Evolutionary conservation across 2,113 vertebrate genomes (phyloP).

Genomic region (Odocoileus hemionus): DNA sequence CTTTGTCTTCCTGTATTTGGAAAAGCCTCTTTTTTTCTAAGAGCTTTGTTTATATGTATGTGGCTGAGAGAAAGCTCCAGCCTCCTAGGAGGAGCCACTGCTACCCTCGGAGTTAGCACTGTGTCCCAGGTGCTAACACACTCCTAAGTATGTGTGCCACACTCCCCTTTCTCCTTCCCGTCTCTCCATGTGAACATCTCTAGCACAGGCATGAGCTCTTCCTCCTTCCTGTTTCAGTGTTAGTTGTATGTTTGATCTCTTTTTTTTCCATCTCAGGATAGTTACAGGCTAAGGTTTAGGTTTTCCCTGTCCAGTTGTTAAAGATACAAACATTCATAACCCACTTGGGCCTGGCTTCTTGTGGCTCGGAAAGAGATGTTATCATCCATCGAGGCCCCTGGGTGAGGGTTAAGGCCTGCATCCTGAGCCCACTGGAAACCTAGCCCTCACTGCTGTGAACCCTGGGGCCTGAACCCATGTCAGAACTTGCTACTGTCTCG

Average conservation of each 20-base stretch:
- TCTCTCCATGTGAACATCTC: neutral
- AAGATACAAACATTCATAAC: neutral
- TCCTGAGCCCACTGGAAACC: neutral
- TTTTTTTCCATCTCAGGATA: conserved; percentile 19
- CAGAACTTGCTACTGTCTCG: conserved; percentile 50
- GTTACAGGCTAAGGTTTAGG: neutral
- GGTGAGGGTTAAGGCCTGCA: neutral
- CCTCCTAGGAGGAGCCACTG: neutral
- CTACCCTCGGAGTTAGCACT: neutral
- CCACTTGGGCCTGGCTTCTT: neutral
- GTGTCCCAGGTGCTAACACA: neutral
- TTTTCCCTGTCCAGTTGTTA: neutral
- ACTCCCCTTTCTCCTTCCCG: neutral
- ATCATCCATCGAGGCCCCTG: neutral
- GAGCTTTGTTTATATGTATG: neutral
- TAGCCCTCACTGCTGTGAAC: conserved; percentile 22
- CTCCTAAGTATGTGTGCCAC: neutral
- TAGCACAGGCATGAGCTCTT: neutral
- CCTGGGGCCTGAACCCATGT: neutral
- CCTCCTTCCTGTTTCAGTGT: conserved; percentile 47
- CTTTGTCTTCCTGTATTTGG: conserved; percentile 27
- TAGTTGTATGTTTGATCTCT: neutral
- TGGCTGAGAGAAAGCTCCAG: neutral
- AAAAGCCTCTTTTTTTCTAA: neutral
- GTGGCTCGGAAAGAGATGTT: neutral